phyloP scores from a whole-genome alignment of 2,888 invertebrate species.

The Drosophila siamana region DNA sequence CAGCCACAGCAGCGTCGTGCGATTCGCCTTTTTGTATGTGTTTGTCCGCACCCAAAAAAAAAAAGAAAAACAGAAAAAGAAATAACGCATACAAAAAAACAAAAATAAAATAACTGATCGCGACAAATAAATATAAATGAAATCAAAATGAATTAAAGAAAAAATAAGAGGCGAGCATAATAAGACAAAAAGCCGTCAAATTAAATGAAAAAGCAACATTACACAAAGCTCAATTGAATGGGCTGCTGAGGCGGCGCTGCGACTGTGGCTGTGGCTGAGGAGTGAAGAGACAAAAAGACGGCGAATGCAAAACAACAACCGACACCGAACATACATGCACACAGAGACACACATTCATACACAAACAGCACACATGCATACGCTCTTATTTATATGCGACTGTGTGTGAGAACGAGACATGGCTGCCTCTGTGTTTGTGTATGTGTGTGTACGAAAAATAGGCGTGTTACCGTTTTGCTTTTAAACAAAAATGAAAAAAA shows the following conservation, averaged over 20 bases:
- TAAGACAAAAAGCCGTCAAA: slow-evolving; percentile 35
- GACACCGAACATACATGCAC: slow-evolving; percentile 40
- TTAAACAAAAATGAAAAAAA: slow-evolving; percentile 43
- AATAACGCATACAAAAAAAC: background rate
- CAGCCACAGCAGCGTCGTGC: slow-evolving; percentile 50
- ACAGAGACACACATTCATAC: slow-evolving; percentile 22
- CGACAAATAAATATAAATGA: slow-evolving; percentile 50
- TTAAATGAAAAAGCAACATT: slow-evolving; percentile 51
- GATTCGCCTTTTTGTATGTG: slow-evolving; percentile 58
- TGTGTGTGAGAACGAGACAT: slow-evolving; percentile 69
- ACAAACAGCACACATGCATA: slow-evolving; percentile 17
- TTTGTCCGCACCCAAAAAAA: slow-evolving; percentile 66
- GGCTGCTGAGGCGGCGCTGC: slow-evolving; percentile 14
- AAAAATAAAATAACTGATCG: slow-evolving; percentile 3
- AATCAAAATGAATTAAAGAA: slow-evolving; percentile 45
- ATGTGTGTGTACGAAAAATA: slow-evolving; percentile 67
- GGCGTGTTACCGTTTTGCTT: slow-evolving; percentile 68
- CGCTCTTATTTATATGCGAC: slow-evolving; percentile 39
- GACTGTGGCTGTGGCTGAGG: slow-evolving; percentile 22
- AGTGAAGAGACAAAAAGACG: slow-evolving; percentile 57
- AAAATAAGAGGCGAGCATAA: slow-evolving; percentile 29
- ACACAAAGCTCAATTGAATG: slow-evolving; percentile 44
- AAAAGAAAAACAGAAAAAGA: slow-evolving; percentile 6
- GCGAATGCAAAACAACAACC: slow-evolving; percentile 73
- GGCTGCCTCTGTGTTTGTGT: slow-evolving; percentile 50